Conservation (phyloP, 1,140 invertebrate species). For the Bilobella aurantiaca region DNA sequence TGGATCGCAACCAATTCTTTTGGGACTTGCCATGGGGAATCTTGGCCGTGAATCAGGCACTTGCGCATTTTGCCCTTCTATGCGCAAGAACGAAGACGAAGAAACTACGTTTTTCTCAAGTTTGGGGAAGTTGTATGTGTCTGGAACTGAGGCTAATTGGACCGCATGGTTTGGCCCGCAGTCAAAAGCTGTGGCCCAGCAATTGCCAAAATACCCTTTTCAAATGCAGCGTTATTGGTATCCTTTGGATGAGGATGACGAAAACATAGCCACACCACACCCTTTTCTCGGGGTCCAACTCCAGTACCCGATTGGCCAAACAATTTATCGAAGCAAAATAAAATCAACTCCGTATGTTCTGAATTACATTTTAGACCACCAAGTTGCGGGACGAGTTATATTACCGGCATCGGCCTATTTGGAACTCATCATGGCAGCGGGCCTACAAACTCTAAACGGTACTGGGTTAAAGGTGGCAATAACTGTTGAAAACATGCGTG, state of each 20-base stretch:
- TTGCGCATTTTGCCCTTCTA: constrained; percentile 11
- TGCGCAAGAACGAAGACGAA: constrained; percentile 16
- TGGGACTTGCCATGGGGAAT: constrained; percentile 10
- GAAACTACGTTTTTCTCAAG: neutral
- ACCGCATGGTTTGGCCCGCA: neutral
- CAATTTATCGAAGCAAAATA: neutral
- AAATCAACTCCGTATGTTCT: neutral
- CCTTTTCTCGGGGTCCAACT: constrained; percentile 15
- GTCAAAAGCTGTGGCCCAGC: neutral
- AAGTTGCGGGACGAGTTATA: constrained; percentile 6
- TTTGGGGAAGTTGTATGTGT: constrained; percentile 14
- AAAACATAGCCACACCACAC: too few relatives aligned
- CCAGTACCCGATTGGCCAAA: neutral
- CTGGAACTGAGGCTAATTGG: constrained; percentile 19
- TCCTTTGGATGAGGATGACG: too few relatives aligned
- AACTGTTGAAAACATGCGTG: neutral
- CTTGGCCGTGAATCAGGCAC: neutral
- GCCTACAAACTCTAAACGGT: neutral
- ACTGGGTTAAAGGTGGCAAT: neutral
- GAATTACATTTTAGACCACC: constrained; percentile 7
- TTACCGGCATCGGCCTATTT: constrained; percentile 16
- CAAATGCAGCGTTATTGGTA: constrained; percentile 20
- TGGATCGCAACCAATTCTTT: constrained; percentile 12
- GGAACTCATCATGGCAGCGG: constrained; percentile 14
- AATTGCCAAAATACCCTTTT: constrained; percentile 23